A percentile compares a stretch with the other conserved stretches of the same genome.
Conservation (phyloP, 30 jellyfish, hydroid and myxozoan species). For the Sanderia malayensis region DNA sequence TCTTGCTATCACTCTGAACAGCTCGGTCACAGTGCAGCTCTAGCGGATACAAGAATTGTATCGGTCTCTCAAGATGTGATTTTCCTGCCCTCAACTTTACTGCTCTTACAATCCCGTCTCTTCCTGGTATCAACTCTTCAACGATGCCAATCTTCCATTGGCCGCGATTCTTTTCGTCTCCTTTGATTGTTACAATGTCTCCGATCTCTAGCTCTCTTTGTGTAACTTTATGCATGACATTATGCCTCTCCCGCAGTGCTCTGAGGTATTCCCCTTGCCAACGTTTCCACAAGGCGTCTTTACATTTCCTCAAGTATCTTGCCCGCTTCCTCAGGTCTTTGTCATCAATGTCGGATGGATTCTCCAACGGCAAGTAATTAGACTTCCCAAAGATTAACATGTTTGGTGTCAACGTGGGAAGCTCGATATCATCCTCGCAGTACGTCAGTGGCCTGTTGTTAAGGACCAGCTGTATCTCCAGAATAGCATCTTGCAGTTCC, state of each 20-base stretch:
- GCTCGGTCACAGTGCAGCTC: no score
- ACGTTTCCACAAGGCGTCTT: slow-evolving; percentile 31
- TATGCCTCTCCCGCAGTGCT: no score
- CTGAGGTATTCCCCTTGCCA: slow-evolving; percentile 35
- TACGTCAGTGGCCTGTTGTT: no score
- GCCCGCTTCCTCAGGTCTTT: no score
- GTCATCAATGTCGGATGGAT: slow-evolving; percentile 10
- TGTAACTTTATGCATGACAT: slow-evolving; percentile 2
- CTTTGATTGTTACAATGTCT: no score
- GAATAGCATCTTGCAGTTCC: background rate
- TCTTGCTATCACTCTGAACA: slow-evolving; percentile 7
- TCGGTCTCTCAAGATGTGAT: no score
- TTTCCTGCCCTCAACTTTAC: slow-evolving; percentile 25
- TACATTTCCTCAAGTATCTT: slow-evolving; percentile 8
- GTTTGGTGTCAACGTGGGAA: slow-evolving; percentile 24
- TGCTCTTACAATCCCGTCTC: slow-evolving; percentile 10
- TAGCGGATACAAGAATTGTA: no score
- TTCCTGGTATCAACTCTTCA: slow-evolving; percentile 1
- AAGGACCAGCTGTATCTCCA: no score
- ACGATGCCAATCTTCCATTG: slow-evolving; percentile 4
- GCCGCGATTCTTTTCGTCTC: no score
- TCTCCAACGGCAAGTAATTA: slow-evolving; percentile 4
- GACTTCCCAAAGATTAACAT: slow-evolving; percentile 11
- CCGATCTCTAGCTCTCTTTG: no score
- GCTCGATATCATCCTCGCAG: slow-evolving; percentile 26